Base-by-base conservation (phyloP, 2,888 invertebrate genomes). In the Tenthredo notha region DNA sequence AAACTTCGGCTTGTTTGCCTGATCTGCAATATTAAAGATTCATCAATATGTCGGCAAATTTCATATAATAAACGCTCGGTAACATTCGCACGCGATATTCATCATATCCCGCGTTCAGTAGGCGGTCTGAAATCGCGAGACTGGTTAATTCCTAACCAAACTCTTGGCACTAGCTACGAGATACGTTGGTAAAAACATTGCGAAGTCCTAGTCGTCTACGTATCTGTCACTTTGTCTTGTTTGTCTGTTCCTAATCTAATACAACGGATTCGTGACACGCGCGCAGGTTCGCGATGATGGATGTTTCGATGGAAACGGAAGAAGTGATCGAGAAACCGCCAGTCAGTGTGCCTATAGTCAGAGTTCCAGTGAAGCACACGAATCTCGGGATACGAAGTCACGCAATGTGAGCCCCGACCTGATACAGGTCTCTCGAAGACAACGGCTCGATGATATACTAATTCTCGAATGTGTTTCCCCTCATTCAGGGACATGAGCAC, bases 401-500 rank as follows among this genome's bases (percentile, higher is more conserved):
- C 85, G 93, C 93, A 2, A 93, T 93, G 93, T 93, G 88, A 88
- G 90, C 70, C 67, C 33, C 18, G 33, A 67, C 67, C 33, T 33
- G 1, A 67, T 33, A 1, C 18, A 18, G 33, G 1, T 67, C 33
- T 33, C 33, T 12, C 15, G 18, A 33, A 25, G 33, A 67, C 15
- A 67, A 29, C 18, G 6, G 33, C 33, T 67, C 15, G 33, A 67
- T 1, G 15, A 67, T 33, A 5, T 33, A 67, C 33, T 43, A 25
- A 47, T 21, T 77, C 6, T 47, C 29, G 37, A n/a, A 21, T 21
- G 25, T 65, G 43, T 82, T 18, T 61, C 18, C 5, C 40, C 43
- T 21, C 4, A 70, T 21, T 33, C 93, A 98, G 98, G 95, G 98
- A 98, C 94, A 96, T 97, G 84, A 98, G 98, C 91, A 97, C 97